Evolutionary conservation across 1,140 invertebrate species (phyloP), one percentile per base, ranked within the genome.

Genomic region (Steinernema feltiae): DNA sequence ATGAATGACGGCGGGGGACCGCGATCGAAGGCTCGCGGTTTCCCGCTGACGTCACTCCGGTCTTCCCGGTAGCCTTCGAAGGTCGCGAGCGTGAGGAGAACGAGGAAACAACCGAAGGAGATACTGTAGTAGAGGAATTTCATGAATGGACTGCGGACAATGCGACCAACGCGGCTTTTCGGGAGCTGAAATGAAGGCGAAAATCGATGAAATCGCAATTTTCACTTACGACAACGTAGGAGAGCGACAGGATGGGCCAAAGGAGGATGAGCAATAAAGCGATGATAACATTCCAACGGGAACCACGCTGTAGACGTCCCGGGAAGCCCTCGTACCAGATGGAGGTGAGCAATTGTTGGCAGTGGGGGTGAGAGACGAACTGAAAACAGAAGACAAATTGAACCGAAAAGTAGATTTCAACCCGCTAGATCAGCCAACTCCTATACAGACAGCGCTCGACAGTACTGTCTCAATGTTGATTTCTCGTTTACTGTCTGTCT

Each of bases 291-390:
- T 94, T 93, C 18, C 90, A 90, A 0, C 92, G 82, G 84, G 91
- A 90, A 73, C 88, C 91, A 87, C 93, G 92, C 74, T 93, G 88
- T 72, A 93, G 90, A 85, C 94, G 94, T 1, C 93, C 92, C 0
- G 93, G 93, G 15, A 94, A 87, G 24, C 93, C 93, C 85, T 95
- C 92, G 84, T 94, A 95, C 94, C 94, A 96, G 83, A 95, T 94
- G 21, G 92, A 90, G 1, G 91, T 93, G 48, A 96, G 84, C 31
- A 95, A 87, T 86, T 95, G 93, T 85, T 96, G 94, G 30, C 94
- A 93, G 84, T 93, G 95, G 0, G 93, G 92, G 88, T 96, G 94
- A 3, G 93, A 92, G 46, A 95, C 93, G 86, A 96, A 96, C 93
- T 94, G 87, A 72, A 80, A 78, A 77, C n/a, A n/a, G n/a, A 76